Percentiles rank a stretch among this genome's conserved stretches.
These are phyloP conservation scores for Psammodynastes pulverulentus DNA, from an alignment of 2,113 vertebrate species.

Conservation along the genomic window DNA sequence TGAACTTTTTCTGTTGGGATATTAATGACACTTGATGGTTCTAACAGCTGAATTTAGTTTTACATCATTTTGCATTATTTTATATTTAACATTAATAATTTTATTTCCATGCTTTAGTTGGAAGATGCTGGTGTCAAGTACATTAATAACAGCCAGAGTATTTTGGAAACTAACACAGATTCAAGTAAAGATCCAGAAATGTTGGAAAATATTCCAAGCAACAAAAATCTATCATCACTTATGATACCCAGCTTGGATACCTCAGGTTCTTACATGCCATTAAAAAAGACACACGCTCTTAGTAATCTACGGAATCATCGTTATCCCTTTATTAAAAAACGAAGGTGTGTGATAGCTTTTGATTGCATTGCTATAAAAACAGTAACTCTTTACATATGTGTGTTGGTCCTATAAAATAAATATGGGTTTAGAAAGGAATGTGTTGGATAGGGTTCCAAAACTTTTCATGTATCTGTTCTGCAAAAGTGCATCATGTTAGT, in stretches of 20 bases:
- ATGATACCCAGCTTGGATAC: conserved; percentile 49
- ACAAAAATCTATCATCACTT: neutral
- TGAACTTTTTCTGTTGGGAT: neutral
- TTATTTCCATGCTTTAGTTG: conserved; percentile 60
- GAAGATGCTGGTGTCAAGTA: conserved; percentile 63
- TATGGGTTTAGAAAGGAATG: neutral
- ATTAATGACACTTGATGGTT: neutral
- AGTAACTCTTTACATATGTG: neutral
- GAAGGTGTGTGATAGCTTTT: conserved; percentile 64
- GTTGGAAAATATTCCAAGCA: conserved; percentile 35
- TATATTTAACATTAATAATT: conserved; percentile 21
- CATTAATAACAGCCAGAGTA: conserved; percentile 57
- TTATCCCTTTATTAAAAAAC: conserved; percentile 64
- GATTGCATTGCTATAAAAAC: neutral
- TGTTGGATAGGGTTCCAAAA: neutral
- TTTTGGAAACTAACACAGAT: conserved; percentile 63
- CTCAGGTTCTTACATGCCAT: conserved; percentile 56
- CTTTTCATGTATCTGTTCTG: neutral
- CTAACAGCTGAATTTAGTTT: neutral
- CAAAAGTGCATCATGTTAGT: neutral
- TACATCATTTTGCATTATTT: conserved; percentile 7
- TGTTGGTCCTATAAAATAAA: neutral
- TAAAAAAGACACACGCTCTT: conserved; percentile 58
- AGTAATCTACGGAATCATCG: conserved; percentile 58
- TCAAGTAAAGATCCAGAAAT: conserved; percentile 50